A percentile compares a stretch with the other conserved stretches of the same genome.
Conservation (phyloP, 2,113 vertebrate genomes). For the Crotalus tigris region DNA sequence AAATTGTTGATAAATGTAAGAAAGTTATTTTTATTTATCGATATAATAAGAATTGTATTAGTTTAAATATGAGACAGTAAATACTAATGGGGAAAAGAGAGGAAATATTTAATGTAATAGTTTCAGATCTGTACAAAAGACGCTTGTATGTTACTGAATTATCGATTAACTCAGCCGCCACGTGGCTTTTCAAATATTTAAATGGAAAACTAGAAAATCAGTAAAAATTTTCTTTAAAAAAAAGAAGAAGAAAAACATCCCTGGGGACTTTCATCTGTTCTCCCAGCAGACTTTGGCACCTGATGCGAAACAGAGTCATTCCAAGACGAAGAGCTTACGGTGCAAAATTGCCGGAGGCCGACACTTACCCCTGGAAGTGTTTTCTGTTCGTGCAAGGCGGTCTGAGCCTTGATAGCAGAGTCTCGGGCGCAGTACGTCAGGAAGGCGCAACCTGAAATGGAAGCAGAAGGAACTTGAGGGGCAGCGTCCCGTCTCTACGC, state of each 20-base stretch:
- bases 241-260: neutral
- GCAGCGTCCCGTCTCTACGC: neutral
- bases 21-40: too few relatives aligned
- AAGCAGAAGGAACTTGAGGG: slow-evolving; percentile 45
- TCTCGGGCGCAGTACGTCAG: slow-evolving; percentile 97
- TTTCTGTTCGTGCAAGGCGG: slow-evolving; percentile 96
- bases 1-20: too few relatives aligned
- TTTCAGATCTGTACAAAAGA: too few relatives aligned
- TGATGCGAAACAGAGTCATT: neutral
- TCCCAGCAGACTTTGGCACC: neutral
- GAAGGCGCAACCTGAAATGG: slow-evolving; percentile 87
- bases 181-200: too few relatives aligned
- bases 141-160: too few relatives aligned
- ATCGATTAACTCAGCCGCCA: too few relatives aligned
- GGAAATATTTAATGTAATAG: too few relatives aligned
- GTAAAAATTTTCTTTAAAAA: too few relatives aligned
- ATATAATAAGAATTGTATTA: too few relatives aligned
- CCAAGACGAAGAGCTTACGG: rapidly evolving
- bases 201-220: too few relatives aligned
- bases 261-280: neutral
- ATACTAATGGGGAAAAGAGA: too few relatives aligned
- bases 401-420: slow-evolving; percentile 98
- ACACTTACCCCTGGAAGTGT: slow-evolving; percentile 95
- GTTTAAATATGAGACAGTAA: too few relatives aligned
- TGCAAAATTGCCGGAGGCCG: neutral